Base-by-base conservation (phyloP, 2,113 vertebrate genomes). In the Camelus bactrianus region DNA sequence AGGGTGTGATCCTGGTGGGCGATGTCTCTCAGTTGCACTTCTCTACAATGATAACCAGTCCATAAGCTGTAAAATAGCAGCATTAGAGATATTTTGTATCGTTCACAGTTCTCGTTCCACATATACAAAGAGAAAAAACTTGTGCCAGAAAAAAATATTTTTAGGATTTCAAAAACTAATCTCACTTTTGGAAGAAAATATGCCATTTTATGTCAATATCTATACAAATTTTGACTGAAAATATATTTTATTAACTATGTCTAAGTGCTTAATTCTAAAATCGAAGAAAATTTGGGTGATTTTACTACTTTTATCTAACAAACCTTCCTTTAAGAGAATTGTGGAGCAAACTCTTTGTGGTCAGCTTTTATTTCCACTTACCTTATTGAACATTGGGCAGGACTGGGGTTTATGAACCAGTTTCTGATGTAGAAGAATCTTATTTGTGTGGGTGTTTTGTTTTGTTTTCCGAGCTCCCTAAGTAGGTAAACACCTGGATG, bases 281-380 rank as follows among this genome's bases (percentile, higher is more conserved):
- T 30, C 65, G 52, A 93, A 95, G 79, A 65, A 89, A 91, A 73
- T n/a, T 60, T 92, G 16, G 4, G 1, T 90, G 58, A 65, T 77
- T 76, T 94, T 92, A 46, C 28, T 60, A 17, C 54, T 30, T 95
- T 77, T 88, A 52, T 88, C 22, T 94, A 69, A 67, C 13, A 91
- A 83, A 67, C 46, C 38, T 81, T 42, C 14, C 85, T 92, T 80
- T 56, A 54, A 20, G 15, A 81, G 38, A 93, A 86, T 62, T 58
- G 83, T 84, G 69, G 80, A 73, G 24, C 38, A n/a, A 48, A 67
- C 30, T 94, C 7, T 82, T 65, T 67, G n/a, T 81, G 32, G n/a
- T 67, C 8, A 54, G 17, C 35, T 89, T 83, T 91, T 42, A 72
- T 85, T 96, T 94, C 30, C n/a, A n/a, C 64, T 91, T 94, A 67